Percentiles rank a stretch among this genome's conserved stretches.
Conservation (phyloP, 2,888 invertebrate species). For the Agrotis ipsilon region DNA sequence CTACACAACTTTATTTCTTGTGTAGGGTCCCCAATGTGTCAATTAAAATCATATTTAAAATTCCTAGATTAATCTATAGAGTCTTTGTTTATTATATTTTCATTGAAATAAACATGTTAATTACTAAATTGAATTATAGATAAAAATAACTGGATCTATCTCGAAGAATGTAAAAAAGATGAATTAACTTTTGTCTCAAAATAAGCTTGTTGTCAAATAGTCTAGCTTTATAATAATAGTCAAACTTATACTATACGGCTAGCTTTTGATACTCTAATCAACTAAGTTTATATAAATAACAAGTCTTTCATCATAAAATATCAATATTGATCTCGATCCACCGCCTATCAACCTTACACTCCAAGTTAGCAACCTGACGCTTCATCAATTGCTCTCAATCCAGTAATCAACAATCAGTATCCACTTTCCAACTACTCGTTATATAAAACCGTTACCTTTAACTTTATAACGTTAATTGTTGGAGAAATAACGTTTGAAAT, state of each 20-base stretch:
- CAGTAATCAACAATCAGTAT: constrained; percentile 45
- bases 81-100: too few relatives aligned
- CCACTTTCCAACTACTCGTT: constrained; percentile 47
- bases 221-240: too few relatives aligned
- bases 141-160: too few relatives aligned
- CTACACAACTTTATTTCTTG: too few relatives aligned
- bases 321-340: constrained; percentile 29
- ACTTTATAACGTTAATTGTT: constrained; percentile 60
- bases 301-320: constrained; percentile 11
- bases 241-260: not conserved
- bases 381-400: constrained; percentile 31
- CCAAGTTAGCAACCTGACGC: not conserved
- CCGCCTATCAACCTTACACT: constrained; percentile 9
- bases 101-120: too few relatives aligned
- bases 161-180: too few relatives aligned
- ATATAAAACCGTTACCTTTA: constrained; percentile 53
- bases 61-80: too few relatives aligned
- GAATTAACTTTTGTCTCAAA: not conserved
- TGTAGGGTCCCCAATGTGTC: too few relatives aligned
- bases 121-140: too few relatives aligned
- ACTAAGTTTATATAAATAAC: constrained; percentile 8
- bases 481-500: constrained; percentile 62
- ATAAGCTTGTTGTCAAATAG: not conserved
- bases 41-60: too few relatives aligned
- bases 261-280: not conserved